These are phyloP conservation scores for Eupeodes latifasciatus DNA, from an alignment of 2,888 invertebrate species.

Conservation along the genomic window DNA sequence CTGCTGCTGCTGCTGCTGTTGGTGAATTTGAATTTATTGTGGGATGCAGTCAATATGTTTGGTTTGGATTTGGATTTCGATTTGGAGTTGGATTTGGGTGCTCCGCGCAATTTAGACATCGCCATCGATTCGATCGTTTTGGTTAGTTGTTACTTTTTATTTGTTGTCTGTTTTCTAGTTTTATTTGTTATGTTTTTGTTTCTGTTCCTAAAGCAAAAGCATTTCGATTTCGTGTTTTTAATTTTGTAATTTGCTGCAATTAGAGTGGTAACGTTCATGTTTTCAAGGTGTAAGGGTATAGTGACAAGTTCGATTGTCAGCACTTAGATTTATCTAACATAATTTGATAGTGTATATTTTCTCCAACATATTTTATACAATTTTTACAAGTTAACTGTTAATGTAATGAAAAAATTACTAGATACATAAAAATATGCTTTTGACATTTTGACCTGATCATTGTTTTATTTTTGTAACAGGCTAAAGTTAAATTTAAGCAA, in stretches of 20 bases:
- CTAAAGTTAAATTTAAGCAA: background rate
- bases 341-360: constrained; percentile 24
- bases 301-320: constrained; percentile 59
- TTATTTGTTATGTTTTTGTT: background rate
- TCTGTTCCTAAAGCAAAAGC: constrained; percentile 37
- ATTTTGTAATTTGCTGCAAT: constrained; percentile 74
- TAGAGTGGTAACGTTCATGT: constrained; percentile 65
- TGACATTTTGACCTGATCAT: background rate
- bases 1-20: constrained; percentile 4
- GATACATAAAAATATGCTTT: background rate
- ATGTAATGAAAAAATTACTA: background rate
- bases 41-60: constrained; percentile 68
- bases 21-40: constrained; percentile 66
- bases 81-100: constrained; percentile 33
- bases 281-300: constrained; percentile 35
- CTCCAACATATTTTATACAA: background rate
- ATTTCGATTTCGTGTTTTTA: constrained; percentile 72
- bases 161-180: background rate
- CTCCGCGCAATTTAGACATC: constrained; percentile 63
- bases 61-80: constrained; percentile 13
- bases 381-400: background rate
- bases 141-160: constrained; percentile 6
- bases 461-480: background rate
- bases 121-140: constrained; percentile 32
- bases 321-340: constrained; percentile 47